A percentile compares a stretch with the other conserved stretches of the same genome.
phyloP scores from a whole-genome alignment of 1,140 invertebrate genomes.

The Dendroctonus ponderosae region DNA sequence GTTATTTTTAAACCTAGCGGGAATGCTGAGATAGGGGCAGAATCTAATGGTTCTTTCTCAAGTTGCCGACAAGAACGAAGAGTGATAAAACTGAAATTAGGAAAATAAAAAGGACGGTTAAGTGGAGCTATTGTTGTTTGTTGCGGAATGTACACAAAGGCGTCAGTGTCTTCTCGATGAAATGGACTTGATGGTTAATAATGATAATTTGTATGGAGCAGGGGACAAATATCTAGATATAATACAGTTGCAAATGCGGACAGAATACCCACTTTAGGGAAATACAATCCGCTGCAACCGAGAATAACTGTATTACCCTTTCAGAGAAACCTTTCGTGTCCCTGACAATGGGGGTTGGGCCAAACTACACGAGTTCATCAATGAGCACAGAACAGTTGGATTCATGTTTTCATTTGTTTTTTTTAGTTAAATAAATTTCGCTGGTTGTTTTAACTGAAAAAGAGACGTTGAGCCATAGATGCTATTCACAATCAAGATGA shows the following conservation, averaged over 20 bases:
- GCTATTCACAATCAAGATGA: no score
- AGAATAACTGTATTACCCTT: conserved; percentile 32
- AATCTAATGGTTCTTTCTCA: conserved; percentile 16
- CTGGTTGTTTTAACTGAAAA: no score
- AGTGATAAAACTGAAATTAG: conserved; percentile 23
- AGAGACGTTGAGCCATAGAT: no score
- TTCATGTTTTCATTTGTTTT: no score
- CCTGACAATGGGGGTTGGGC: conserved; percentile 9
- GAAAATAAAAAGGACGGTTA: conserved; percentile 14
- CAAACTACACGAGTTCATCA: neutral
- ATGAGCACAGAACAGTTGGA: neutral
- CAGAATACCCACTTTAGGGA: conserved; percentile 25
- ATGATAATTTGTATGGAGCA: no score
- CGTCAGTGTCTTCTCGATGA: no score
- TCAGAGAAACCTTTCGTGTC: conserved; percentile 18
- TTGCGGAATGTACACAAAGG: no score
- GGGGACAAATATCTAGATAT: conserved; percentile 8
- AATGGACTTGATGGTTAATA: no score
- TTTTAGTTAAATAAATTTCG: no score
- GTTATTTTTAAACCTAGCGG: conserved; percentile 23
- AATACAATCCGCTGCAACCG: conserved; percentile 25
- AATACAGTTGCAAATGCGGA: conserved; percentile 21
- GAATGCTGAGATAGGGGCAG: conserved; percentile 9
- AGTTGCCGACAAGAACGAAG: conserved; percentile 18
- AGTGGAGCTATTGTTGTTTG: conserved; percentile 5